Base-by-base conservation (phyloP, 2,797 vertebrate species). In the Mycteria americana region DNA sequence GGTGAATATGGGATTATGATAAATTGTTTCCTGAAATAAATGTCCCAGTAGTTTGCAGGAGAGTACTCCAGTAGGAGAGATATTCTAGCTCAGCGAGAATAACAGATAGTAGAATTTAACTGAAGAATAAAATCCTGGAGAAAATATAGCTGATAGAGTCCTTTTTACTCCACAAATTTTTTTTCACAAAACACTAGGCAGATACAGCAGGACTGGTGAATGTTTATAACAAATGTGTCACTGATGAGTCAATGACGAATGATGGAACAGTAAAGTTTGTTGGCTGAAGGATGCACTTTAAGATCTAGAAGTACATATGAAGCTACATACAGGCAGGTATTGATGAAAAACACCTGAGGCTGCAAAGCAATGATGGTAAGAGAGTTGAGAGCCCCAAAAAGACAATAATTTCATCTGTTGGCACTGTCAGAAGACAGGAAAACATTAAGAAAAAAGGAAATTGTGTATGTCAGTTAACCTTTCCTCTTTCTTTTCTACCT, bases 281-380 rank as follows among this genome's bases (percentile, higher is more conserved):
- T 91, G 77, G 62, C 65, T 93, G 79, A 91, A 93, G 64, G 72
- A 93, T 85, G 79, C 60, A 41, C 50, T 95, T 92, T 67, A 91
- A 87, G 35, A 86, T 56, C 79, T 91, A 41, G 70, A 94, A 77
- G 30, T 48, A 70, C 59, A 37, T 86, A 82, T 43, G 68, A 85
- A 93, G 59, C 21, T 91, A 43, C 74, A 50, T 31, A n/a, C 23
- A 43, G 39, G 37, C 45, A 82, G n/a, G 15, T 53, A 65, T 56
- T 74, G 53, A 65, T 54, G 28, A 88, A 91, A 93, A 91, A 39
- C 68, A 81, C 84, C 73, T 46, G 53, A 88, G 75, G 80, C 76
- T 89, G 48, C 46, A 85, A 88, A 94, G 41, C 46, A 87, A 35
- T 21, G 62, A 63, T 43, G 41, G 27, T 27, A 70, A 45, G 51